Conservation (phyloP, 1,140 invertebrate species). For the Pseudomyrmex concolor region DNA sequence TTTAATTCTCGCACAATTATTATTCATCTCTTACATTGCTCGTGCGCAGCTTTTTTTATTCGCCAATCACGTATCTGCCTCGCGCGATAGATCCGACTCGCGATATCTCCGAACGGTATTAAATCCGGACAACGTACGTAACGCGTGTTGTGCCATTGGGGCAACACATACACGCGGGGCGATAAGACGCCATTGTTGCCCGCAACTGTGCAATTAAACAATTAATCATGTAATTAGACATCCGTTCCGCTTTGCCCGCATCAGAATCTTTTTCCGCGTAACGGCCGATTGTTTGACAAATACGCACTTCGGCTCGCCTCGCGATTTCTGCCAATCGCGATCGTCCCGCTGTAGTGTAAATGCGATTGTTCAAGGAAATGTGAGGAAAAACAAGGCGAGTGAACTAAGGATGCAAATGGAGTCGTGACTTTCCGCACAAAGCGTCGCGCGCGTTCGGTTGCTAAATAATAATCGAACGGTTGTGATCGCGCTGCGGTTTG, state of each 20-base stretch:
- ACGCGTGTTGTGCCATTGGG: slow-evolving; percentile 70
- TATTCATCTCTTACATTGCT: too few species aligned
- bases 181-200: slow-evolving; percentile 77
- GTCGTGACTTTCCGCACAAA: not conserved
- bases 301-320: slow-evolving; percentile 50
- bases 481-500: not conserved
- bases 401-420: slow-evolving; percentile 27
- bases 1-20: too few species aligned
- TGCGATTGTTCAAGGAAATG: slow-evolving; percentile 46
- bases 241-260: slow-evolving; percentile 55
- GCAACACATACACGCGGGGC: slow-evolving; percentile 65
- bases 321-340: slow-evolving; percentile 28
- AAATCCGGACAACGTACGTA: slow-evolving; percentile 41
- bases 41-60: too few species aligned
- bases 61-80: slow-evolving; percentile 8
- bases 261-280: slow-evolving; percentile 54
- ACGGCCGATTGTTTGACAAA: slow-evolving; percentile 68
- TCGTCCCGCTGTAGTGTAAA: slow-evolving; percentile 21
- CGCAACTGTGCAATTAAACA: slow-evolving; percentile 73
- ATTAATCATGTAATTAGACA: slow-evolving; percentile 82
- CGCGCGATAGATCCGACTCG: slow-evolving; percentile 13
- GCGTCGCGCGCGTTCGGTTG: not conserved
- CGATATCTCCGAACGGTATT: slow-evolving; percentile 23
- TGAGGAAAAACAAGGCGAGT: slow-evolving; percentile 12
- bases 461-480: not conserved